Conservation (phyloP, 2,888 invertebrate species). For the Eledone cirrhosa region DNA sequence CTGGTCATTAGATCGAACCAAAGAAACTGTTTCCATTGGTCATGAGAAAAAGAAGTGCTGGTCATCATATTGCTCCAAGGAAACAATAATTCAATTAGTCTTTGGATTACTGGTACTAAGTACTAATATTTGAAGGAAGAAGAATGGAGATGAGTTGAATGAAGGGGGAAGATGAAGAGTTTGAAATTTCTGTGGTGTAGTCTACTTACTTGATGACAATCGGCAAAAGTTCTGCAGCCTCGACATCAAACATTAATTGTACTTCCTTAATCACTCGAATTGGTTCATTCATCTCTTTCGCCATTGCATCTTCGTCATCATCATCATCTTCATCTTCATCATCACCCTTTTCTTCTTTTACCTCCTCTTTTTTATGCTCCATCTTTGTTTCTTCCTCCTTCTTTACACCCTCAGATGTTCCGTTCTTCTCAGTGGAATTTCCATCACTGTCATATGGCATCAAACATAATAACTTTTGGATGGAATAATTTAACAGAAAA, state of each 20-base stretch:
- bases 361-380: not conserved
- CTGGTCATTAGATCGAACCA: no score
- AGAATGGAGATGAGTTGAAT: not conserved
- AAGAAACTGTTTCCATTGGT: no score
- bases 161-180: no score
- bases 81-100: no score
- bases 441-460: not conserved
- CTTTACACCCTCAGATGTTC: not conserved
- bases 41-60: not conserved
- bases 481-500: no score
- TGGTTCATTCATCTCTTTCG: slow-evolving; percentile 33
- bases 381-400: not conserved
- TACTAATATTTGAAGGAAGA: no score
- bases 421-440: not conserved
- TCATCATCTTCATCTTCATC: not conserved
- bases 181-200: no score
- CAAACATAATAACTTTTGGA: no score
- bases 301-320: slow-evolving; percentile 31
- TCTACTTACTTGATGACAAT: slow-evolving; percentile 48
- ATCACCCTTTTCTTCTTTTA: slow-evolving; percentile 14
- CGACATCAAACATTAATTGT: slow-evolving; percentile 51
- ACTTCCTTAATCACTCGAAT: slow-evolving; percentile 43
- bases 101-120: not conserved
- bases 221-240: slow-evolving; percentile 55
- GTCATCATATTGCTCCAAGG: no score